Evolutionary conservation across 2,888 invertebrate species (phyloP).

Genomic region (Latrodectus hesperus): DNA sequence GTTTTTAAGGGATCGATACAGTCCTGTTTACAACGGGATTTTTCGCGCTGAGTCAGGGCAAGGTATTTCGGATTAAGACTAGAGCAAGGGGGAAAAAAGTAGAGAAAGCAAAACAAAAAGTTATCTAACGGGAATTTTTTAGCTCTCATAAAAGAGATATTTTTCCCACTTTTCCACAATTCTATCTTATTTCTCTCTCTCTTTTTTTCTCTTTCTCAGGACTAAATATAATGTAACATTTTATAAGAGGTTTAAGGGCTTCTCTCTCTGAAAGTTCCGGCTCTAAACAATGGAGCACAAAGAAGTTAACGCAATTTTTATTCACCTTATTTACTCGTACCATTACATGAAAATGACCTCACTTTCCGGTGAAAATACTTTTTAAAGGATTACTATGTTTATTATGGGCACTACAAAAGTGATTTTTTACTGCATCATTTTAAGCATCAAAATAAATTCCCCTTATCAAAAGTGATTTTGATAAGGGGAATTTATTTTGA

Average conservation of each 20-base stretch:
- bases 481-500: too few relatives aligned
- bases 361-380: too few relatives aligned
- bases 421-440: too few relatives aligned
- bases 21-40: conserved; percentile 61
- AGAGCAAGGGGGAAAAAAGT: conserved; percentile 2
- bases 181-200: conserved; percentile 38
- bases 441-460: too few relatives aligned
- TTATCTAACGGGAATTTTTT: conserved; percentile 42
- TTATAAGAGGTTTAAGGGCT: conserved; percentile 45
- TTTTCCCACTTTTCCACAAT: conserved; percentile 21
- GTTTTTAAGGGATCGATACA: conserved; percentile 44
- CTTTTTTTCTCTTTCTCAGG: not conserved
- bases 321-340: not conserved
- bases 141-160: conserved; percentile 46
- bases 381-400: too few relatives aligned
- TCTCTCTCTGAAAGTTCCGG: conserved; percentile 36
- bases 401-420: too few relatives aligned
- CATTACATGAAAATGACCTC: too few relatives aligned
- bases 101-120: conserved; percentile 20
- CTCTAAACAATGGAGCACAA: conserved; percentile 7
- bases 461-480: too few relatives aligned
- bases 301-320: conserved; percentile 23
- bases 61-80: conserved; percentile 56
- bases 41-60: conserved; percentile 61
- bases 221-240: conserved; percentile 44